A percentile compares a stretch with the other conserved stretches of the same genome.
phyloP scores from a whole-genome alignment of 2,113 vertebrate genomes.

The Amphiprion ocellaris region DNA sequence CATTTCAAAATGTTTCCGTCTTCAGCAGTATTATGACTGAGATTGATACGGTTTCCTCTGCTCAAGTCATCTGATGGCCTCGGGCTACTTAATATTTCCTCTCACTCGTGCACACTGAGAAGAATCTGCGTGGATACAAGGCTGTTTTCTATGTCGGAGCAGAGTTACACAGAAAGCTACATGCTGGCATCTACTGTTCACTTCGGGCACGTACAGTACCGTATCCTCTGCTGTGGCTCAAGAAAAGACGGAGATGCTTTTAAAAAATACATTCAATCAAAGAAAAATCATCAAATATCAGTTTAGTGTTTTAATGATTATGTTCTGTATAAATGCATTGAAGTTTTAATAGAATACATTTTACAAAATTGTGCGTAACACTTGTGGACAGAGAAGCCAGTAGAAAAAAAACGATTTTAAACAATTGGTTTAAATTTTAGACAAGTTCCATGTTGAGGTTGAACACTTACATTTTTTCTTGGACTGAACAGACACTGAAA shows the following conservation, averaged over 20 bases:
- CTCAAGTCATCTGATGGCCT: slow-evolving; percentile 23
- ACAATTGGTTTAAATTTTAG: slow-evolving; percentile 9
- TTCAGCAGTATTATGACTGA: slow-evolving; percentile 30
- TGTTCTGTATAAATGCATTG: slow-evolving; percentile 15
- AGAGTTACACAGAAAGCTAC: slow-evolving; percentile 21
- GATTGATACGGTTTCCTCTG: background rate
- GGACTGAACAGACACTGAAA: slow-evolving; percentile 13
- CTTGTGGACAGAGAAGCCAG: background rate
- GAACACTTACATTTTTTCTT: background rate
- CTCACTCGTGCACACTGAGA: slow-evolving; percentile 38
- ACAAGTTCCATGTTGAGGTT: slow-evolving; percentile 8
- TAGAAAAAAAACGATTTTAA: background rate
- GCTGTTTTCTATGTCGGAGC: background rate
- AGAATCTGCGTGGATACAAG: slow-evolving; percentile 6
- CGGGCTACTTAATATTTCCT: slow-evolving; percentile 14
- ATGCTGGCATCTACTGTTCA: slow-evolving; percentile 68
- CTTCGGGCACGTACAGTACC: slow-evolving; percentile 26
- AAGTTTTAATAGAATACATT: slow-evolving; percentile 31
- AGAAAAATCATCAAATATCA: slow-evolving; percentile 1
- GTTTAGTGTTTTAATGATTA: slow-evolving; percentile 66
- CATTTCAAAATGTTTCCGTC: slow-evolving; percentile 33
- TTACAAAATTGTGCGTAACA: slow-evolving; percentile 18
- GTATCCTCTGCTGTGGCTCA: background rate
- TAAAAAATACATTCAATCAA: background rate
- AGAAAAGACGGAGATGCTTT: background rate